Evolutionary conservation across 2,113 vertebrate genomes (phyloP).

Genomic region (Ciconia boyciana): DNA sequence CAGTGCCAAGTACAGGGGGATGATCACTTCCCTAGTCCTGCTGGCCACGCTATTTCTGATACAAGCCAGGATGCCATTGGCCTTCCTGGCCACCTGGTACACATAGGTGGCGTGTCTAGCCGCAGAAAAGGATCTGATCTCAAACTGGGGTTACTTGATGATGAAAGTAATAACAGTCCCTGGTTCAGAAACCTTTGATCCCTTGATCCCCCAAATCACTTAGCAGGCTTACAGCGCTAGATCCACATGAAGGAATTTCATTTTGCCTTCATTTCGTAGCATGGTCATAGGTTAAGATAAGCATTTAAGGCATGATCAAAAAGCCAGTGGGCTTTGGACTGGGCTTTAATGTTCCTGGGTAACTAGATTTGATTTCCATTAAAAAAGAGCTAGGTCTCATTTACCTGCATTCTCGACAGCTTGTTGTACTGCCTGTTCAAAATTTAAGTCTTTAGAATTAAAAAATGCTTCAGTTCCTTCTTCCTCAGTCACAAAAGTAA

Average conservation of each 20-base stretch:
- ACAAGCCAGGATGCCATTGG: too few species aligned
- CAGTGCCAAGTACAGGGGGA: too few species aligned
- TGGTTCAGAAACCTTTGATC: not conserved
- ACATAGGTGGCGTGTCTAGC: not conserved
- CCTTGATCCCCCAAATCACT: not conserved
- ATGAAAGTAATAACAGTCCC: not conserved
- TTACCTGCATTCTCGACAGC: slow-evolving; percentile 77
- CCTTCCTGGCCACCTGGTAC: not conserved
- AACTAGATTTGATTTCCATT: not conserved
- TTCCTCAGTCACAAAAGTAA: slow-evolving; percentile 82
- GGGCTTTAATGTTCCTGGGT: not conserved
- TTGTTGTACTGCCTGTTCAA: slow-evolving; percentile 80
- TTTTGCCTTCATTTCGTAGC: not conserved
- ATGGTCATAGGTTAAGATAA: not conserved
- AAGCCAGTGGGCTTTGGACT: not conserved
- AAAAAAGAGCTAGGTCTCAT: not conserved
- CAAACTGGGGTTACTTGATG: not conserved
- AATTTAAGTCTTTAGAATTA: slow-evolving; percentile 79
- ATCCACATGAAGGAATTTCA: not conserved
- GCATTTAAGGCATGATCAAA: not conserved
- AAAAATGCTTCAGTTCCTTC: slow-evolving; percentile 78
- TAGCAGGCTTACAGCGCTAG: not conserved
- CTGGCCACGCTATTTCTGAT: too few species aligned
- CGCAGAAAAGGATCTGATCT: not conserved
- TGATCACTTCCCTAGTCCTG: too few species aligned